Conservation (phyloP, 2,888 invertebrate genomes). For the Acrobasis repandana region DNA sequence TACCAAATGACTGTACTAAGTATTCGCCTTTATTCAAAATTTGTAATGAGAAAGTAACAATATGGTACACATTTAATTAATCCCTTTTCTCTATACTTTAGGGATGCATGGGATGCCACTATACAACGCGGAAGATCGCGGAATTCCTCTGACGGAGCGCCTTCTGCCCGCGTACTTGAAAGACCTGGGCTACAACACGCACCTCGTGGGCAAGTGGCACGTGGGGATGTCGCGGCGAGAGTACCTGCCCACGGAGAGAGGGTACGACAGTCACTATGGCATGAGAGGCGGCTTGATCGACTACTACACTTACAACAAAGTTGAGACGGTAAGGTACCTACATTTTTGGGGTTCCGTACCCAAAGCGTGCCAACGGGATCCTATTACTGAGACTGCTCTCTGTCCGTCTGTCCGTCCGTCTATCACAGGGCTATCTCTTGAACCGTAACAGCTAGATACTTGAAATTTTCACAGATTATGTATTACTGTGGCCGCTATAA, state of each 20-base stretch:
- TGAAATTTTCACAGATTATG: too few species aligned
- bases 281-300: constrained; percentile 90
- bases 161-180: constrained; percentile 85
- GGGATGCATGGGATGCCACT: constrained; percentile 75
- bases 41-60: too few species aligned
- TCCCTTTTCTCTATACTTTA: constrained; percentile 38
- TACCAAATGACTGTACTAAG: too few species aligned
- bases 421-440: too few species aligned
- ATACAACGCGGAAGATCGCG: constrained; percentile 70
- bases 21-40: too few species aligned
- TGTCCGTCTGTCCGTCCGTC: too few species aligned
- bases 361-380: too few species aligned
- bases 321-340: constrained; percentile 65
- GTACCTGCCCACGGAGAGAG: constrained; percentile 88
- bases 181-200: constrained; percentile 88
- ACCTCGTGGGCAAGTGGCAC: constrained; percentile 96
- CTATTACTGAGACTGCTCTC: too few species aligned
- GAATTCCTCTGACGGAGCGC: constrained; percentile 78
- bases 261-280: constrained; percentile 91
- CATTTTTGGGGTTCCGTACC: too few species aligned
- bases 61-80: too few species aligned
- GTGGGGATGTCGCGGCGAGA: constrained; percentile 89
- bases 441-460: too few species aligned
- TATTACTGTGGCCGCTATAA: too few species aligned
- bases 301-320: constrained; percentile 84